A percentile compares a stretch with the other conserved stretches of the same genome.
These are phyloP conservation scores for Patella vulgata DNA, from an alignment of 1,140 invertebrate genomes.

Conservation along the genomic window DNA sequence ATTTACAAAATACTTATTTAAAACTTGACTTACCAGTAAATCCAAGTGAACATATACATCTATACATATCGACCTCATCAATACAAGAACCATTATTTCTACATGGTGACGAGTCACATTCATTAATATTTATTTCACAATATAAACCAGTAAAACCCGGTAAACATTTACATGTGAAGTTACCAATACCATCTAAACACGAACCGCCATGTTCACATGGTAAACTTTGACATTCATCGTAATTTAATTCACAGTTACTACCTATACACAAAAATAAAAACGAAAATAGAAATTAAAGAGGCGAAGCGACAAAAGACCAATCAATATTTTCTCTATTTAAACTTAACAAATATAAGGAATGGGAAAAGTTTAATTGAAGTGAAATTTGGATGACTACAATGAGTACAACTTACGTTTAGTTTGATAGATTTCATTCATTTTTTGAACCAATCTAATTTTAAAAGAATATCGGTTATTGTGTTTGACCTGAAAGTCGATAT, in stretches of 20 bases:
- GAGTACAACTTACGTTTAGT: too few species aligned
- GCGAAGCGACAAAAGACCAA: background rate
- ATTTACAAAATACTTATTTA: too few species aligned
- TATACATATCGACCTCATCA: conserved; percentile 85
- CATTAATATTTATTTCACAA: conserved; percentile 48
- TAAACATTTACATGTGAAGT: conserved; percentile 33
- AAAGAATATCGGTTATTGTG: too few species aligned
- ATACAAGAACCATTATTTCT: conserved; percentile 63
- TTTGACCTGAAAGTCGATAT: too few species aligned
- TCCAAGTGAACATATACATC: conserved; percentile 79
- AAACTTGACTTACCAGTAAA: conserved; percentile 66
- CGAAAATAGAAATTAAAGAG: background rate
- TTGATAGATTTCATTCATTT: too few species aligned
- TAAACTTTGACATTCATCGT: conserved; percentile 34
- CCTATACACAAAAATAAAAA: conserved; percentile 5
- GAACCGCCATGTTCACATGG: conserved; percentile 39
- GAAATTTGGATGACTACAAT: too few species aligned
- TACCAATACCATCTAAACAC: conserved; percentile 31
- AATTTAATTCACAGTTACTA: conserved; percentile 25
- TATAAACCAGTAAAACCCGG: conserved; percentile 28
- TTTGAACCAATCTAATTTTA: too few species aligned
- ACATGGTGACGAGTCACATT: conserved; percentile 46
- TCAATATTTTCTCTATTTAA: background rate
- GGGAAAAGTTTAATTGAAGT: too few species aligned
- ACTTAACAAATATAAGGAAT: too few species aligned